Base-by-base conservation (phyloP, 2,113 vertebrate species). In the Morone saxatilis region DNA sequence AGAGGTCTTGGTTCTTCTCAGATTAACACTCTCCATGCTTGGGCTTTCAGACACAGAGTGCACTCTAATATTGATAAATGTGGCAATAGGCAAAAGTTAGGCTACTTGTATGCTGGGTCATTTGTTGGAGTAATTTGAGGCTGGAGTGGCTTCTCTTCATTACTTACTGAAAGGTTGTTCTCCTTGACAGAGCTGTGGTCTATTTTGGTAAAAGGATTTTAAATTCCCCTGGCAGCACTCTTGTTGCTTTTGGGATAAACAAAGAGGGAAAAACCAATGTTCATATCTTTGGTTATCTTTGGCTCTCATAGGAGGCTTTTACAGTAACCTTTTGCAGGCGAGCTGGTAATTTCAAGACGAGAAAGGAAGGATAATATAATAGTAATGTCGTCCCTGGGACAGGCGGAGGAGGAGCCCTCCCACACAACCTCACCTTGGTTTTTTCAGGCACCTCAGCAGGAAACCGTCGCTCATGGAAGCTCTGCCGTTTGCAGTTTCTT, bases 201-300 rank as follows among this genome's bases (percentile, higher is more conserved):
- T 91, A 88, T 93, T 93, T 91, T 86, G 67, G 89, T 91, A 19
- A 89, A 90, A 91, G 71, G 74, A 71, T 85, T 91, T 91, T 76
- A 80, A 87, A 92, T 89, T 91, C 92, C 87, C 88, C 69, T 86
- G 91, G 86, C 88, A 60, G 77, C 53, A 54, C 75, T 88, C 72
- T 76, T 80, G 86, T 90, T 91, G 85, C 74, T 84, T 90, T 90
- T 89, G 76, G 84, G 84, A 88, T 83, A 91, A 87, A 87, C 80
- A 84, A 71, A 84, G 60, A 86, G 19, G 71, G 59, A 73, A 73
- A 83, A 81, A 76, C 60, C 73, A 22, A 62, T 12, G 60, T 83
- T 87, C 73, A 50, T 85, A 83, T 90, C 72, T 81, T 70, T 67
- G 62, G 84, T 86, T 86, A 78, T 84, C 78, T 84, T 78, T 87